Percentiles rank a stretch among this genome's conserved stretches.
These are phyloP conservation scores for Rhagonycha lutea DNA, from an alignment of 2,888 invertebrate genomes.

Conservation along the genomic window DNA sequence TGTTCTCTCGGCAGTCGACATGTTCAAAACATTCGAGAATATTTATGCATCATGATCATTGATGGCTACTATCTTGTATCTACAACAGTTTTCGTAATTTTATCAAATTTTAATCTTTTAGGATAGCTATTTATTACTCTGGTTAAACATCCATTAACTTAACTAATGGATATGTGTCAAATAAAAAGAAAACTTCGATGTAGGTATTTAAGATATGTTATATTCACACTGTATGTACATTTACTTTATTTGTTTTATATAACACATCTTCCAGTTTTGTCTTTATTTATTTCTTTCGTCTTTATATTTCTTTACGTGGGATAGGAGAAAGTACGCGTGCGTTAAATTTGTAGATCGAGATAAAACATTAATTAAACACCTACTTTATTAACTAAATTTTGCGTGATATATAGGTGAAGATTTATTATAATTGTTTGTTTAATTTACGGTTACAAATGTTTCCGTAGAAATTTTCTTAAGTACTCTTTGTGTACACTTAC, in stretches of 20 bases:
- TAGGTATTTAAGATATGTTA: constrained; percentile 40
- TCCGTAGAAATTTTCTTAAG: constrained; percentile 8
- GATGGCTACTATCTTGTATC: constrained; percentile 52
- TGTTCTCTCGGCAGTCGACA: neutral
- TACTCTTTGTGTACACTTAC: constrained; percentile 2
- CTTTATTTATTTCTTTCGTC: constrained; percentile 1
- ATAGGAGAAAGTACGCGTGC: constrained; percentile 11
- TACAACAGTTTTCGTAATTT: constrained; percentile 51
- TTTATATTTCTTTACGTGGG: neutral
- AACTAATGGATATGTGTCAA: constrained; percentile 42
- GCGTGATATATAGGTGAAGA: constrained; percentile 20
- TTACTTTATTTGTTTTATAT: constrained; percentile 35
- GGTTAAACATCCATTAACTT: constrained; percentile 39
- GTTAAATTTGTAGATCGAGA: constrained; percentile 23
- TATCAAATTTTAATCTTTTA: constrained; percentile 47
- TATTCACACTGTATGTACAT: constrained; percentile 38
- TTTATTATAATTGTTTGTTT: constrained; percentile 20
- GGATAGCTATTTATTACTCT: constrained; percentile 40
- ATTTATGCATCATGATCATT: constrained; percentile 45
- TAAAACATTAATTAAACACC: constrained; percentile 34
- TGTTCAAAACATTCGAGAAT: constrained; percentile 24
- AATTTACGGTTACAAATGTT: constrained; percentile 22
- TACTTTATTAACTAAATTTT: constrained; percentile 28
- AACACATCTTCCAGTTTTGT: constrained; percentile 12
- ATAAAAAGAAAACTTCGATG: constrained; percentile 37